Conservation (phyloP, 2,888 invertebrate species). For the Ochropleura plecta region DNA sequence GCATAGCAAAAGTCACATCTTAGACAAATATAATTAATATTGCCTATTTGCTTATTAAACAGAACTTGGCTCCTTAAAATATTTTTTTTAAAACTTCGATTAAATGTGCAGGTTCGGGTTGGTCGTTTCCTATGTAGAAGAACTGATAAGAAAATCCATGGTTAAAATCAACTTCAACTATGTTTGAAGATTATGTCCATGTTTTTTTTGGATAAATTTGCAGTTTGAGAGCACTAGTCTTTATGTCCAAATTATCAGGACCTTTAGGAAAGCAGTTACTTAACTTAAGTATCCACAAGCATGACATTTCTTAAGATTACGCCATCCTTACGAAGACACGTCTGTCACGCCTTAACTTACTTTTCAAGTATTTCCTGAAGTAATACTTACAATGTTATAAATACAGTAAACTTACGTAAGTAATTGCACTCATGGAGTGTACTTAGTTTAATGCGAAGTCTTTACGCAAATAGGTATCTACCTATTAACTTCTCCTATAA, state of each 20-base stretch:
- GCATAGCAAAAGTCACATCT: background rate
- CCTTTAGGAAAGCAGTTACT: background rate
- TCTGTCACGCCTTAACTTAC: background rate
- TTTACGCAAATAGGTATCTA: slow-evolving; percentile 20
- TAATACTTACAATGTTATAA: background rate
- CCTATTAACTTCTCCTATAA: slow-evolving; percentile 7
- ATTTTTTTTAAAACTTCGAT: too few species aligned
- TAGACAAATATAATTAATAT: background rate
- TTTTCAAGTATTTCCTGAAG: slow-evolving; percentile 11
- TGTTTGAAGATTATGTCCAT: background rate
- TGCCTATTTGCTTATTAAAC: too few species aligned
- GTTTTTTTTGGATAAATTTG: background rate
- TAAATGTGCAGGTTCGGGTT: too few species aligned
- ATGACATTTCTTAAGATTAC: slow-evolving; percentile 3
- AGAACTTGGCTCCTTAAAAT: too few species aligned
- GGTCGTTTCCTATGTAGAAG: too few species aligned
- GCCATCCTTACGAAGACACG: slow-evolving; percentile 8
- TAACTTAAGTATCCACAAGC: background rate
- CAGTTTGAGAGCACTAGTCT: background rate
- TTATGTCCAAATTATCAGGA: background rate
- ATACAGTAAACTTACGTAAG: slow-evolving; percentile 1
- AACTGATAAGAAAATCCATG: too few species aligned
- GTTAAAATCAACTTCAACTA: background rate
- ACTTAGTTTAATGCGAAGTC: slow-evolving; percentile 21
- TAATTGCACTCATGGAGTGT: slow-evolving; percentile 13